Evolutionary conservation across 2,888 invertebrate genomes (phyloP), one percentile per base, ranked within the genome.

Genomic region (Netelia fuscicornis): DNA sequence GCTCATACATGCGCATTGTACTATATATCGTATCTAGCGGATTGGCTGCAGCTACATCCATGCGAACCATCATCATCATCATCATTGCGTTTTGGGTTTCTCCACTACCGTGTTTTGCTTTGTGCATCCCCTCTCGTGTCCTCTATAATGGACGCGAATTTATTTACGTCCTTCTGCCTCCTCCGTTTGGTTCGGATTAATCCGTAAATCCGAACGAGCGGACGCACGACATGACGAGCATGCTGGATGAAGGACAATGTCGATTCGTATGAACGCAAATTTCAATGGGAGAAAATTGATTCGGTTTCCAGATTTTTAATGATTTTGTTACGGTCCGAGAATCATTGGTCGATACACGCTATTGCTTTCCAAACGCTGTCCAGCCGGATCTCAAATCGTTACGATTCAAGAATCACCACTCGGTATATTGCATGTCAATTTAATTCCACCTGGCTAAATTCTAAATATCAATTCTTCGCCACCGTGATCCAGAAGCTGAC

Each of bases 1-100:
- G 23, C 77, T 75, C 54, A 54, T 70, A 58, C 56, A 64, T 58
- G 48, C 58, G 25, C 56, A 23, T 48, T 65, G 11, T 58, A n/a
- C 25, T 58, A 42, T 65, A 44, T 42, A 64, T 60, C 60, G 3
- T n/a, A 71, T 79, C 60, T 78, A 30, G 20, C 42, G 17, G 20
- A 79, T 70, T 30, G 25, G 58, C 9, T 44, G 42, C 44, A 42
- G 64, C 54, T 20, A 11, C 52, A 62, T 70, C 25, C 2, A 44
- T 11, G 23, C 54, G 0, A 0, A 30, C 9, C 17, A 17, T 17
- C 17, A 17, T 17, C 42, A 37, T 13, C 37, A 65, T 65, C 42
- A 67, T 56, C 42, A 67, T 56, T 23, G 67, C 6, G 17, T 44
- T 58, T 67, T 68, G 25, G 17, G 9, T 42, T 30, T 17, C 10